Evolutionary conservation across 1,140 invertebrate species (phyloP).

Genomic region (Globodera rostochiensis): DNA sequence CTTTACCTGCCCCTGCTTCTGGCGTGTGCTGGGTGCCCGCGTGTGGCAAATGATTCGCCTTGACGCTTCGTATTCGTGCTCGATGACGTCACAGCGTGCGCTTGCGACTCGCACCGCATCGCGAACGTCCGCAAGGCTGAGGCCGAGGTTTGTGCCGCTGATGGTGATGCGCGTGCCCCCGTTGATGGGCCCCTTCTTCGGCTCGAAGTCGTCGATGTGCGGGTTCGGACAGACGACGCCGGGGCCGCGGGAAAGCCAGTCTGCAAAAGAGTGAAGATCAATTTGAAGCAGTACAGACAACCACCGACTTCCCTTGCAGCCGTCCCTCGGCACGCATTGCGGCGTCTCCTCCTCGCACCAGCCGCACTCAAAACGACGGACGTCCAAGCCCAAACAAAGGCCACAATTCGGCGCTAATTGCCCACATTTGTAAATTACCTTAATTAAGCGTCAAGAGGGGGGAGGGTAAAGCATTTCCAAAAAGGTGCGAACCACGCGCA

Average conservation of each 20-base stretch:
- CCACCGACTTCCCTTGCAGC: constrained; percentile 27
- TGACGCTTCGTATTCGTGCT: constrained; percentile 66
- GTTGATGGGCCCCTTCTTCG: constrained; percentile 88
- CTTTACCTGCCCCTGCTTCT: constrained; percentile 50
- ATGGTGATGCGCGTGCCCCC: constrained; percentile 91
- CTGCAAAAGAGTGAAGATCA: neutral
- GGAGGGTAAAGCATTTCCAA: neutral
- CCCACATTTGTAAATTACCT: constrained; percentile 61
- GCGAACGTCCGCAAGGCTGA: constrained; percentile 82
- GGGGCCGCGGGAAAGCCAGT: constrained; percentile 36
- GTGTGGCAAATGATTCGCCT: constrained; percentile 59
- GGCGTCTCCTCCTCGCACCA: constrained; percentile 53
- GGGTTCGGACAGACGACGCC: constrained; percentile 57
- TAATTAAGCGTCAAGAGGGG: neutral
- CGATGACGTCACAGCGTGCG: constrained; percentile 81
- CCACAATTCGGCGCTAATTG: constrained; percentile 61
- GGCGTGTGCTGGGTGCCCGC: constrained; percentile 48
- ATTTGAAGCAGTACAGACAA: neutral
- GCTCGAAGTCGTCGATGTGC: constrained; percentile 74
- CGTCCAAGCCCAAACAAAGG: constrained; percentile 56
- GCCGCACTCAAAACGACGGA: constrained; percentile 57
- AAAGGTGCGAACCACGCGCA: constrained; percentile 18
- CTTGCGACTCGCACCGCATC: constrained; percentile 88
- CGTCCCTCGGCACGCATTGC: constrained; percentile 41
- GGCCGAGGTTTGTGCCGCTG: constrained; percentile 90